Percentiles rank a stretch among this genome's conserved stretches.
These are phyloP conservation scores for Disparrhopalites patrizii DNA, from an alignment of 2,888 invertebrate genomes.

Conservation along the genomic window DNA sequence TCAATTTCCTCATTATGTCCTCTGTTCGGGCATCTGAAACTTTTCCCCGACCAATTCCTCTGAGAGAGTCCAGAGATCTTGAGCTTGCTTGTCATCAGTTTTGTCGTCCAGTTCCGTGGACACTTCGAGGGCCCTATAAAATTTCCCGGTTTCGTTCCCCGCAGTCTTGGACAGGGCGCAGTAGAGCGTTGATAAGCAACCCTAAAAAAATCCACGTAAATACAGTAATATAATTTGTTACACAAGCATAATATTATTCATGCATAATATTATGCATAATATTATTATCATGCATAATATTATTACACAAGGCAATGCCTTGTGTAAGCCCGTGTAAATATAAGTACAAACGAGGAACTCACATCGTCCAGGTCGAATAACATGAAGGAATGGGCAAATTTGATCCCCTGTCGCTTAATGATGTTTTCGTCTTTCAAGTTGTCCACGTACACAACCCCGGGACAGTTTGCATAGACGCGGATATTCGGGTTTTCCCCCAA, in stretches of 20 bases:
- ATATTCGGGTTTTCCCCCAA: neutral
- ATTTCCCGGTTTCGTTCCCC: constrained; percentile 20
- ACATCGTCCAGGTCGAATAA: neutral
- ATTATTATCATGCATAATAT: neutral
- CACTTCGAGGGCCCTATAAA: constrained; percentile 15
- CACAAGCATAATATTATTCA: too few species aligned
- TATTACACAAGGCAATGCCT: neutral
- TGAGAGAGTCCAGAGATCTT: constrained; percentile 5
- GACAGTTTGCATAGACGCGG: neutral
- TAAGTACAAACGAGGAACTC: neutral
- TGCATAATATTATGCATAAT: too few species aligned
- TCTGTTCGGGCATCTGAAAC: neutral
- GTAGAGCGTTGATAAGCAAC: constrained; percentile 15
- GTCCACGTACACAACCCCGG: neutral
- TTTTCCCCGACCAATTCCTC: constrained; percentile 13
- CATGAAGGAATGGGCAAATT: neutral
- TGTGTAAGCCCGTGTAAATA: neutral
- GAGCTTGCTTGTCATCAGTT: neutral
- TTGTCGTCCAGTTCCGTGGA: constrained; percentile 4
- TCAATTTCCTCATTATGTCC: too few species aligned
- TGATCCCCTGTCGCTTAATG: neutral
- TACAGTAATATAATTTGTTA: too few species aligned
- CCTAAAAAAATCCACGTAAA: too few species aligned
- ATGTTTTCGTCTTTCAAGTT: neutral
- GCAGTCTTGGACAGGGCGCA: constrained; percentile 21